A percentile compares a stretch with the other conserved stretches of the same genome.
These are phyloP conservation scores for Aplodontia rufa DNA, from an alignment of 2,113 vertebrate genomes.

Conservation along the genomic window DNA sequence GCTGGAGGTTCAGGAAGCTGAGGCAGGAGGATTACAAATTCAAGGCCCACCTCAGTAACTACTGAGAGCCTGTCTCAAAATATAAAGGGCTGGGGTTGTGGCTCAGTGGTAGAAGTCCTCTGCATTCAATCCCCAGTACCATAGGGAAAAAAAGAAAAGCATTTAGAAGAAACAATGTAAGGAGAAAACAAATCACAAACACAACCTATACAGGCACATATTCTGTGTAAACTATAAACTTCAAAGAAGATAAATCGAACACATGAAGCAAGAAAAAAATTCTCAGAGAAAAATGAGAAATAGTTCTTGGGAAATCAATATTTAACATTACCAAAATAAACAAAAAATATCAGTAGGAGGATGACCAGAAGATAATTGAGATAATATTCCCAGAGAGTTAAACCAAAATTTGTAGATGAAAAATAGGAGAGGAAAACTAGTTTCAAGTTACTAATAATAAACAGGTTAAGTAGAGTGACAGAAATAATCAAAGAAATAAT, in stretches of 20 bases:
- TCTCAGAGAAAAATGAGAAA: neutral
- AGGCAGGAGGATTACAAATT: no score
- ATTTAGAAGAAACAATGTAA: neutral
- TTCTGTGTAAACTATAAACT: neutral
- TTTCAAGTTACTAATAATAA: neutral
- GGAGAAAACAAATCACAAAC: neutral
- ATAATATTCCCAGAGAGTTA: neutral
- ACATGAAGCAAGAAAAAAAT: neutral
- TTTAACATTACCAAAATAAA: conserved; percentile 21
- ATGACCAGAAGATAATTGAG: neutral
- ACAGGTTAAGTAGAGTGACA: neutral
- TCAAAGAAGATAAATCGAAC: neutral
- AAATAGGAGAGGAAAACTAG: conserved; percentile 4
- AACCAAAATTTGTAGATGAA: neutral
- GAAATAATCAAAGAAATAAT: neutral
- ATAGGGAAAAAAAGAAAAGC: neutral
- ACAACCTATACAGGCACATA: neutral
- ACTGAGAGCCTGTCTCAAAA: no score
- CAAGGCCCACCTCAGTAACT: no score
- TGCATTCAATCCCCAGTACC: no score
- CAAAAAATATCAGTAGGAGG: neutral
- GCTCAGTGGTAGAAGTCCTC: no score
- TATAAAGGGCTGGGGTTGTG: no score
- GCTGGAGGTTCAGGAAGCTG: no score
- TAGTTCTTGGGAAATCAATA: neutral